These are phyloP conservation scores for Macroteleia sp. DNA, from an alignment of 2,888 invertebrate genomes.

Conservation along the genomic window DNA sequence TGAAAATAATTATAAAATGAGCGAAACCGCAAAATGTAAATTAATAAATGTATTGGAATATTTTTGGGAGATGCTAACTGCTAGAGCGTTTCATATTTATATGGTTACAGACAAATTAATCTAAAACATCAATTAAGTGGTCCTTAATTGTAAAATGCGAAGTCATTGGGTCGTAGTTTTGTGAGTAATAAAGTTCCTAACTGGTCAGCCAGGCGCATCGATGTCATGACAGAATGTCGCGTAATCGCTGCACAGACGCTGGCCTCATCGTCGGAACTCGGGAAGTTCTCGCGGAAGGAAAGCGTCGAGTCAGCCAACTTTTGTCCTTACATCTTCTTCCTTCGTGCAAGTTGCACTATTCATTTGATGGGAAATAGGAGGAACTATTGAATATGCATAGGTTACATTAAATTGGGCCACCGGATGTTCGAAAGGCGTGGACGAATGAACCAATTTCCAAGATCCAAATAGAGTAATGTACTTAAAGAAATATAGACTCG, in stretches of 20 bases:
- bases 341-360: conserved; percentile 46
- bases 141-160: conserved; percentile 52
- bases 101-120: conserved; percentile 32
- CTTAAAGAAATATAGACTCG: no score
- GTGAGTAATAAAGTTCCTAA: conserved; percentile 63
- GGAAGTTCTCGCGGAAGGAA: conserved; percentile 72
- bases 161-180: conserved; percentile 58
- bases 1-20: no score
- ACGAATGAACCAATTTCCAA: no score
- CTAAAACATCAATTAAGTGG: conserved; percentile 25
- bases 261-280: conserved; percentile 67
- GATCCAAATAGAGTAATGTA: no score
- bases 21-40: no score
- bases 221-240: conserved; percentile 73
- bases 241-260: conserved; percentile 72
- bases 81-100: no score
- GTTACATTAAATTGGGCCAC: conserved; percentile 78
- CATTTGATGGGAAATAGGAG: conserved; percentile 41
- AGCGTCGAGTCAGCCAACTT: conserved; percentile 73
- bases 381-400: conserved; percentile 80
- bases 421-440: conserved; percentile 66
- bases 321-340: conserved; percentile 68
- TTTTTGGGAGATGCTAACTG: no score
- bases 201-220: conserved; percentile 64
- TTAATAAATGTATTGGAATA: no score